These are phyloP conservation scores for Labroides dimidiatus DNA, from an alignment of 2,797 vertebrate species.

Conservation along the genomic window DNA sequence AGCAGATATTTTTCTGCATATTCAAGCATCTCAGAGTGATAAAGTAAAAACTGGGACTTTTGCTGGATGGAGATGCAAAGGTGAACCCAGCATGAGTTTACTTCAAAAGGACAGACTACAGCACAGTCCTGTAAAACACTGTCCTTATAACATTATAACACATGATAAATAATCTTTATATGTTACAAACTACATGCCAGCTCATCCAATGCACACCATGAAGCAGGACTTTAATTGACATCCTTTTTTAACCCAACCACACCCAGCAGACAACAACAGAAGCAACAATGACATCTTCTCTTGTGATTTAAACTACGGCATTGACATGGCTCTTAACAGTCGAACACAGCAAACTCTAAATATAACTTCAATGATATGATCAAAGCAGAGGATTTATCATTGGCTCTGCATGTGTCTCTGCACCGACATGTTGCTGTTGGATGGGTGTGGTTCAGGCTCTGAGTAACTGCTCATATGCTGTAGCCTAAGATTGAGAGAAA, in stretches of 20 bases:
- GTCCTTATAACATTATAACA: slow-evolving; percentile 17
- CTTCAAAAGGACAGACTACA: slow-evolving; percentile 56
- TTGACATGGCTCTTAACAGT: slow-evolving; percentile 3
- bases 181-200: slow-evolving; percentile 39
- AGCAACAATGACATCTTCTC: slow-evolving; percentile 27
- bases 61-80: slow-evolving; percentile 71
- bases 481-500: slow-evolving; percentile 22
- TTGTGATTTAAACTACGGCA: not conserved
- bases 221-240: slow-evolving; percentile 56
- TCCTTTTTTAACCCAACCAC: slow-evolving; percentile 70
- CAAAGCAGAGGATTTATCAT: slow-evolving; percentile 18
- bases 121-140: slow-evolving; percentile 57
- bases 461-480: slow-evolving; percentile 21
- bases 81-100: slow-evolving; percentile 63
- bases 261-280: slow-evolving; percentile 64
- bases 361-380: not conserved
- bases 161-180: slow-evolving; percentile 9
- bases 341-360: slow-evolving; percentile 2
- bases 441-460: slow-evolving; percentile 60
- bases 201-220: slow-evolving; percentile 70
- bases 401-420: slow-evolving; percentile 9
- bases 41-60: slow-evolving; percentile 34
- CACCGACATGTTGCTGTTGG: slow-evolving; percentile 40
- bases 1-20: slow-evolving; percentile 60
- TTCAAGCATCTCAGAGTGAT: slow-evolving; percentile 82